Base-by-base conservation (phyloP, 2,113 vertebrate genomes). In the Athene cunicularia region DNA sequence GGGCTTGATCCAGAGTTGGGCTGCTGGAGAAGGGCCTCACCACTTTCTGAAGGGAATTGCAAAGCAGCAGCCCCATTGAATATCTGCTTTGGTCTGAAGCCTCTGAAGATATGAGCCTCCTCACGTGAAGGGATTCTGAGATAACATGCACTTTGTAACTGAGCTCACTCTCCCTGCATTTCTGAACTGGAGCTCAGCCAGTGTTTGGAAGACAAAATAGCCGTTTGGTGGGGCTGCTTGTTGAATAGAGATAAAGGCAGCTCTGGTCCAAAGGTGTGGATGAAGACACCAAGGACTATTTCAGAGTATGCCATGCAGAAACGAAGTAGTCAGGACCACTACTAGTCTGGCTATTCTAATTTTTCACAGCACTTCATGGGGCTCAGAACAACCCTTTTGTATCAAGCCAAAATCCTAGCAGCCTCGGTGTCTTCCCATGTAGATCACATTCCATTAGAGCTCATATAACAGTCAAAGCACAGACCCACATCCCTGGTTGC, bases 251-350 rank as follows among this genome's bases (percentile, higher is more conserved):
- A 24, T 22, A 52, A 32, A 41, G 35, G 12, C 35, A 68, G 28
- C 41, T 55, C 32, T 32, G 10, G 39, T 23, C 39, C 50, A 60
- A 9, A 26, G 15, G 39, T 20, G n/a, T 43, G 50, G 45, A 60
- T 30, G 50, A 70, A 67, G 64, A 59, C 52, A 17, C 26, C 26
- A 47, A 70, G 49, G 33, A 30, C 30, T 63, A 20, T 43, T 37
- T 66, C 27, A 45, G 50, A 37, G 20, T 8, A 28, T 20, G 23
- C 5, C 32, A 53, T 22, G 24, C 0, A 0, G 12, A 59, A 32
- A 55, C 23, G 43, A 37, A 24, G 19, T 50, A 64, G 37, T 37
- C 55, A 45, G 43, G 17, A 45, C 17, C 43, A 45, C 43, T 18
- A 18, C 43, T 45, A 45, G 28, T 9, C 39, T 77, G 52, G 17